These are phyloP conservation scores for Falco rusticolus DNA, from an alignment of 2,797 vertebrate species.

Conservation along the genomic window DNA sequence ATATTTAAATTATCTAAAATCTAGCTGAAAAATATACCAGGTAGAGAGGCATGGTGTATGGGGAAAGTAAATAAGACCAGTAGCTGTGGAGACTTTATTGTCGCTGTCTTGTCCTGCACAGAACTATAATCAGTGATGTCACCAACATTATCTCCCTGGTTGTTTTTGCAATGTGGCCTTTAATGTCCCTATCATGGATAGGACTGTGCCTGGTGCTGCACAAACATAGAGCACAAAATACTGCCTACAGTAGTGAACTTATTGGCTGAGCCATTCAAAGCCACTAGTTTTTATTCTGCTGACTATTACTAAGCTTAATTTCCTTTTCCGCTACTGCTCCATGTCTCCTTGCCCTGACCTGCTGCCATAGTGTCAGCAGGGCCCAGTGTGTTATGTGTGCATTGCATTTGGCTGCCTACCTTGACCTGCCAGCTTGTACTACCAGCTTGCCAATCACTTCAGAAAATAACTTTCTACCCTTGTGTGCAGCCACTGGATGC, in stretches of 20 bases:
- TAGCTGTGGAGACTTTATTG: neutral
- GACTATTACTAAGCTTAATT: neutral
- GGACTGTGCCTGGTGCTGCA: neutral
- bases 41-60: neutral
- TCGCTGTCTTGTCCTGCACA: neutral
- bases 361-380: neutral
- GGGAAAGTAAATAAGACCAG: neutral
- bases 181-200: neutral
- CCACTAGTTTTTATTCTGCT: neutral
- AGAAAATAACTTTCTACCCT: neutral
- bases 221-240: neutral
- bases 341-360: neutral
- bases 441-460: neutral
- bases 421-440: neutral
- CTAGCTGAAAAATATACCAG: neutral
- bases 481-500: accelerated
- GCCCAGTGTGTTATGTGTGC: neutral
- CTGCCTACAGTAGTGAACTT: neutral
- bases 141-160: neutral
- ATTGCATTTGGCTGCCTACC: neutral
- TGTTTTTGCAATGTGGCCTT: neutral
- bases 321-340: neutral
- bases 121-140: neutral
- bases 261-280: neutral
- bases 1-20: neutral